Base-by-base conservation (phyloP, 30 jellyfish, hydroid and myxozoan species). In the Aurelia sp. region DNA sequence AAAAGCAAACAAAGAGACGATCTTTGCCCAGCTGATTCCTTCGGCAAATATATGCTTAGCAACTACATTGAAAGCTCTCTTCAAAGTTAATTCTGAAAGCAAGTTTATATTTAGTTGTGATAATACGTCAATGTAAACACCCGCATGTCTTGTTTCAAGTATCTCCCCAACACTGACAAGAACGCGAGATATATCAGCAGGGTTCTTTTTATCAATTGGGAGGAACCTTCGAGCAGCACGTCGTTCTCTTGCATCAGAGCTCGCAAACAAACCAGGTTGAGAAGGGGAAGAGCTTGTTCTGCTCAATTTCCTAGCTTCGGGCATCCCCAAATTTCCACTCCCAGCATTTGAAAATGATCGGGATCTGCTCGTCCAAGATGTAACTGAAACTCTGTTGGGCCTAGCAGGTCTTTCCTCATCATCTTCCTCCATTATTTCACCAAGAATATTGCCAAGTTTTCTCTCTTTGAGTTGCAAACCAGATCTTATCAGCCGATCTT, bases 11-110 rank as follows among this genome's bases (percentile, higher is more conserved):
- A 93, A 65, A 13, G 98, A 93, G 9, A 93, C 94, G n/a, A 93
- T 84, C 72, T 88, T 93, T 7, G 98, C 97, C 98, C 98, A 93
- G 30, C 87, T 81, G 12, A 89, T 66, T n/a, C 96, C 97, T 22
- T 89, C 90, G 0, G 88, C 77, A 80, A 93, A 93, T 21, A 93
- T 48, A 27, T 93, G 91, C 70, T 89, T 89, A 8, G 96, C 98
- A n/a, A 93, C 97, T 13, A 79, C 87, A 65, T 15, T 27, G 41
- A 77, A 77, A 5, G 91, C 92, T 70, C 82, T 64, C 59, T 74
- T 88, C 66, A 93, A 59, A 21, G 89, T 89, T 44, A 81, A 48
- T 74, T 93, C 98, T 30, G 92, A 48, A 35, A 93, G 77, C 15
- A 86, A 61, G 55, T 61, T 78, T 0, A 93, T 80, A 69, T 88